Conservation (phyloP, 1,140 invertebrate species). For the Rhopalosiphum padi region DNA sequence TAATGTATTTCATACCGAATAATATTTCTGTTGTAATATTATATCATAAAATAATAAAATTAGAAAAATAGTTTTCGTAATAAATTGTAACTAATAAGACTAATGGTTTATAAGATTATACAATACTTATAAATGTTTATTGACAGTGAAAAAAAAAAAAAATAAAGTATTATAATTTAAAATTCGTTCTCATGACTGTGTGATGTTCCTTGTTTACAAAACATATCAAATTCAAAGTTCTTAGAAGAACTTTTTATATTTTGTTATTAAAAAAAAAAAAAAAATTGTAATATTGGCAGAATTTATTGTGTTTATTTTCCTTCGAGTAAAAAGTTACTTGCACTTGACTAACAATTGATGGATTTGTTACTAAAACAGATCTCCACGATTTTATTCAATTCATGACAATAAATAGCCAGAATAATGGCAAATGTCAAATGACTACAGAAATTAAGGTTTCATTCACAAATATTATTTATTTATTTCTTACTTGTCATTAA, state of each 20-base stretch:
- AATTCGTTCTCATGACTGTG: not conserved
- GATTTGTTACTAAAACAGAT: not conserved
- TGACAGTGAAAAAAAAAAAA: not conserved
- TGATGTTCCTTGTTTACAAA: not conserved
- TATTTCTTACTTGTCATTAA: not conserved
- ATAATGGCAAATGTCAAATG: not conserved
- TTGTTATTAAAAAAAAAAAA: not conserved
- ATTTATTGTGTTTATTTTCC: slow-evolving; percentile 1
- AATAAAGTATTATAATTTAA: not conserved
- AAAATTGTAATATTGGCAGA: not conserved
- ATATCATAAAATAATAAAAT: too few species aligned
- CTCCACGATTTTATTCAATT: not conserved
- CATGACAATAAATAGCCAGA: not conserved
- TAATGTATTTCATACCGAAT: too few species aligned
- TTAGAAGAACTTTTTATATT: not conserved
- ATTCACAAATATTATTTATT: not conserved
- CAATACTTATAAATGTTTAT: too few species aligned
- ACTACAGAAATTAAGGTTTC: not conserved
- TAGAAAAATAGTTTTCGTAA: too few species aligned
- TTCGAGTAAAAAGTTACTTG: not conserved
- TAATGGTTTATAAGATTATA: too few species aligned
- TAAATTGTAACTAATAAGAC: too few species aligned
- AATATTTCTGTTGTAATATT: too few species aligned
- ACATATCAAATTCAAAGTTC: not conserved
- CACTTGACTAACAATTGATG: not conserved